Evolutionary conservation across 1,140 invertebrate genomes (phyloP), one percentile per base, ranked within the genome.

Genomic region (Pogonognathellus flavescens): DNA sequence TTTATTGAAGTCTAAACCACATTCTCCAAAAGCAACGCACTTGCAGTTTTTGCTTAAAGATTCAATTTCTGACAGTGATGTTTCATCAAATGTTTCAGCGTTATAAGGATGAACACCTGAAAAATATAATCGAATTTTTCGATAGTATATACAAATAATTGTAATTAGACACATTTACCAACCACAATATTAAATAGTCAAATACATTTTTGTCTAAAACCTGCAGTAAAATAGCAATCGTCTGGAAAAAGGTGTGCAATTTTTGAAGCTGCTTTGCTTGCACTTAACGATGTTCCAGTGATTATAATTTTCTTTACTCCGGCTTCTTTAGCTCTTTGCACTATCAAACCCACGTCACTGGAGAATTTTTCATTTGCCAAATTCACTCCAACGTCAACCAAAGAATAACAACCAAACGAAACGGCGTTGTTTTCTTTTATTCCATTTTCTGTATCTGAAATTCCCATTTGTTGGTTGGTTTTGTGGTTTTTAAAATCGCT

Each of bases 281-380:
- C 94, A 90, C 95, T 94, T 70, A 97, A 93, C 89, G 96, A 97
- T 84, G 95, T 96, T 84, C 96, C 96, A 84, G 95, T 96, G 70
- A 98, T 96, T 94, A 98, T 97, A 85, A 98, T 96, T 92, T 98
- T 98, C 89, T 96, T 95, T 88, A 98, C 96, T 88, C 97, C 95
- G 96, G 90, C 31, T 55, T 88, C 86, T 55, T 86, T 85, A 0
- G 87, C 87, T 62, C 86, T 22, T 82, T 97, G 94, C 84, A 99
- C 92, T 5, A 99, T 97, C 87, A 95, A 95, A 92, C 98, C 96
- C 89, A 98, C 92, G 93, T 98, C 97, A 90, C 96, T 93, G 89
- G 93, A 93, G 91, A 96, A 98, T 90, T 98, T 98, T 91, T 97
- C 97, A 92, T 98, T 98, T 5, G 96, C 97, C 88, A 99, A 92